Conservation (phyloP, 2,797 vertebrate genomes). For the Hemitrygon akajei region DNA sequence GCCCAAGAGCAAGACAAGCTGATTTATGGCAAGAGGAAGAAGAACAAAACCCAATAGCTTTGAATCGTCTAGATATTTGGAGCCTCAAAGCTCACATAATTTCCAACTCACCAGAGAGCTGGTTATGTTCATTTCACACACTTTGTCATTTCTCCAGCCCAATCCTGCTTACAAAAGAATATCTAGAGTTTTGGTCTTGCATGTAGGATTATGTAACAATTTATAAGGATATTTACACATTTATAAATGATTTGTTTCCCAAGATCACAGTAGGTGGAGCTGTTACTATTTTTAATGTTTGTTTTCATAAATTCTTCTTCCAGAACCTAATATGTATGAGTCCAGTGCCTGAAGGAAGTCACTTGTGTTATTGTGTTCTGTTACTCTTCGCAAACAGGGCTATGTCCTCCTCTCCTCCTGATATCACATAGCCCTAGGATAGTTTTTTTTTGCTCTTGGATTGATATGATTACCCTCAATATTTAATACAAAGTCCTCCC, state of each 20-base stretch:
- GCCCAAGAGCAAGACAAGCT: background rate
- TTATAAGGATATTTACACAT: background rate
- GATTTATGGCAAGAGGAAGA: slow-evolving; percentile 20
- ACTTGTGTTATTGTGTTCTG: background rate
- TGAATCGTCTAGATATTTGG: background rate
- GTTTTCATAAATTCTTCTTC: background rate
- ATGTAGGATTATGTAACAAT: background rate
- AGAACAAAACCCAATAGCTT: background rate
- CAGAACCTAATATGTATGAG: too few species aligned
- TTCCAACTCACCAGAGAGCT: background rate
- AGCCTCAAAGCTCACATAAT: background rate
- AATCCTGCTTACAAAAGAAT: background rate
- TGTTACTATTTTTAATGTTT: background rate
- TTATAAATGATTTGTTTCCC: background rate
- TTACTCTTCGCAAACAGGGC: background rate
- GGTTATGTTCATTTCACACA: background rate
- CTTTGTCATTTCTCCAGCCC: background rate
- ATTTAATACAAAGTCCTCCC: background rate
- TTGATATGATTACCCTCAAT: background rate
- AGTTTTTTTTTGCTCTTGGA: background rate
- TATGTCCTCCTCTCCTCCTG: background rate
- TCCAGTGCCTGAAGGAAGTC: background rate
- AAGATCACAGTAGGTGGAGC: background rate
- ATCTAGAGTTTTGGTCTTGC: background rate
- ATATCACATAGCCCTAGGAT: background rate